Conservation (phyloP, 1,140 invertebrate genomes). For the Macrobrachium nipponense region DNA sequence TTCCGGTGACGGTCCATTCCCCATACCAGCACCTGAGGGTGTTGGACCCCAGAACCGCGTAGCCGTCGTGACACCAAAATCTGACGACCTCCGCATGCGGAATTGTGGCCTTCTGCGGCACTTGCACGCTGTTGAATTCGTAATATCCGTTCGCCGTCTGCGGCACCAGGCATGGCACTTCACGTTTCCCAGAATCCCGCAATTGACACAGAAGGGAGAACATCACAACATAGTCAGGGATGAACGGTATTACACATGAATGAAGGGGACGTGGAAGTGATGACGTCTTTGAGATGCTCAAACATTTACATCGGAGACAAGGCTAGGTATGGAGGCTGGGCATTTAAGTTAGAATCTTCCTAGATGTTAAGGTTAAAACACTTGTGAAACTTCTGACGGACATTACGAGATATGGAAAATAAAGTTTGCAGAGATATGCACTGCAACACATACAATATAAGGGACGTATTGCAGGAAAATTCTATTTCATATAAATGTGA, state of each 20-base stretch:
- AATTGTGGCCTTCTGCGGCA: constrained; percentile 45
- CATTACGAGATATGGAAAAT: no score
- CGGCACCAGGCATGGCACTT: constrained; percentile 52
- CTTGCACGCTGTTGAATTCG: constrained; percentile 42
- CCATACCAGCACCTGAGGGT: constrained; percentile 49
- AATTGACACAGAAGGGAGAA: not conserved
- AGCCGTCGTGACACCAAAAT: constrained; percentile 21
- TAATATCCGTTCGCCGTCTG: constrained; percentile 19
- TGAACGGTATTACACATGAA: no score
- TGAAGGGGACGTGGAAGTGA: not conserved
- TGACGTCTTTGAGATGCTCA: no score
- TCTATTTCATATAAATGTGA: no score
- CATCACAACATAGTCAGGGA: not conserved
- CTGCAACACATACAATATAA: no score
- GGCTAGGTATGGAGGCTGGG: not conserved
- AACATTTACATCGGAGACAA: no score
- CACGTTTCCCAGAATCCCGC: no score
- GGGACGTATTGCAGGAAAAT: no score
- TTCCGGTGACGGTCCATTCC: constrained; percentile 45
- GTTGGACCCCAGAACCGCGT: constrained; percentile 36
- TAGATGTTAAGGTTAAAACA: no score
- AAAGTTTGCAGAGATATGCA: no score
- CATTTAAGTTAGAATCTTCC: not conserved
- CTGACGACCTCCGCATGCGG: constrained; percentile 49
- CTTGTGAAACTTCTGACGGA: no score